A percentile compares a stretch with the other conserved stretches of the same genome.
These are phyloP conservation scores for Thysanoteuthis rhombus DNA, from an alignment of 2,888 invertebrate species.

Conservation along the genomic window DNA sequence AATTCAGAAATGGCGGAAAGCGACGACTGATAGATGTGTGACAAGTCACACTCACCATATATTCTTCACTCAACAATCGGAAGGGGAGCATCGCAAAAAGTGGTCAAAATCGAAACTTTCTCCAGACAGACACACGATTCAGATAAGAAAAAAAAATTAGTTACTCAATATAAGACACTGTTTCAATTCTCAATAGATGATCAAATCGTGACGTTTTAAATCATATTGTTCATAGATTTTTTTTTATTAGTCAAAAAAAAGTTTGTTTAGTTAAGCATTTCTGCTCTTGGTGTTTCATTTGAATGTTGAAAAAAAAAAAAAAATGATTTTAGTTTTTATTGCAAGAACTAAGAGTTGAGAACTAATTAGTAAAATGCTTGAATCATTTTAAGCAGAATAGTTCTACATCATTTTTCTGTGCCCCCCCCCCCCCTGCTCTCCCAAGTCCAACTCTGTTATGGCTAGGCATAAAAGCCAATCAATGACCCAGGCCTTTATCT, in stretches of 20 bases:
- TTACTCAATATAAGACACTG: background rate
- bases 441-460: background rate
- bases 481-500: background rate
- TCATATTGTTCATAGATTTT: background rate
- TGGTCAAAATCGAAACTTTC: background rate
- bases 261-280: background rate
- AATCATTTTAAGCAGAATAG: background rate
- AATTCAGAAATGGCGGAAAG: slow-evolving; percentile 18
- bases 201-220: background rate
- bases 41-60: slow-evolving; percentile 12
- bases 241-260: background rate
- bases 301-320: too few relatives aligned
- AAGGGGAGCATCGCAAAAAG: background rate
- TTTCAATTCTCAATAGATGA: too few relatives aligned
- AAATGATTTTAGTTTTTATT: background rate
- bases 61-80: background rate
- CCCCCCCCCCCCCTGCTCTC: too few relatives aligned
- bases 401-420: background rate
- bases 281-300: background rate
- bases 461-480: background rate
- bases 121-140: background rate
- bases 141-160: background rate
- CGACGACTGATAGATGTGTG: background rate
- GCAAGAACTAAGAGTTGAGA: background rate
- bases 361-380: background rate